Evolutionary conservation across 2,888 invertebrate species (phyloP), one percentile per base, ranked within the genome.

Genomic region (Xestoiulus laeticollis): DNA sequence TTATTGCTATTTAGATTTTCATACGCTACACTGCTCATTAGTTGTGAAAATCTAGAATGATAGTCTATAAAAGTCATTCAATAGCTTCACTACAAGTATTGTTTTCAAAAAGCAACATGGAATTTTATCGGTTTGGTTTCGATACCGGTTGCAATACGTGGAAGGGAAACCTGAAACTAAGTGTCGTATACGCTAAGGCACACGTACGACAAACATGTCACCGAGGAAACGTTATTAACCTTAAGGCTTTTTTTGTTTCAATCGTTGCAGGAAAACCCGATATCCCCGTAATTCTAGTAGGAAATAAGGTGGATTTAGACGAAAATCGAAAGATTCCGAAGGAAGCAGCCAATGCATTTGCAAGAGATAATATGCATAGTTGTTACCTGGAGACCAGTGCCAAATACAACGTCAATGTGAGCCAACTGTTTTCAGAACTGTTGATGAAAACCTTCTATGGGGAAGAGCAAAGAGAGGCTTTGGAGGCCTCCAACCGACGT

Each of bases 321-420:
- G 88, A 87, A 22, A 87, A 89, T 19, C 87, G 90, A 22, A 88
- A 90, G 85, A 89, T 90, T 30, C 87, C 89, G 0, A 30, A 84
- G 8, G 89, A 90, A 68, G 88, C 89, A 88, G 89, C 89, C 14
- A 43, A 87, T 38, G 88, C 89, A 22, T 87, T 88, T n/a, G 87
- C 87, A 4, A 68, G 83, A 19, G 88, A 89, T 19, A 86, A 87
- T 12, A 89, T 88, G 88, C 85, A 85, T 14, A 85, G 88, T 22
- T 89, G 89, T 85, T 90, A 90, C 87, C 85, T 90, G 12, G 90
- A 90, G 88, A 90, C 90, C n/a, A 90, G 90, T 82, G 90, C 90
- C 87, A 90, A 90, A 87, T 89, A 88, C 85, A 90, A 90, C 88
- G 83, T 89, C 12, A 90, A 90, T 87, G 90, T 90, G 16, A 87